These are phyloP conservation scores for Lucilia cuprina DNA, from an alignment of 1,140 invertebrate genomes.

Conservation along the genomic window DNA sequence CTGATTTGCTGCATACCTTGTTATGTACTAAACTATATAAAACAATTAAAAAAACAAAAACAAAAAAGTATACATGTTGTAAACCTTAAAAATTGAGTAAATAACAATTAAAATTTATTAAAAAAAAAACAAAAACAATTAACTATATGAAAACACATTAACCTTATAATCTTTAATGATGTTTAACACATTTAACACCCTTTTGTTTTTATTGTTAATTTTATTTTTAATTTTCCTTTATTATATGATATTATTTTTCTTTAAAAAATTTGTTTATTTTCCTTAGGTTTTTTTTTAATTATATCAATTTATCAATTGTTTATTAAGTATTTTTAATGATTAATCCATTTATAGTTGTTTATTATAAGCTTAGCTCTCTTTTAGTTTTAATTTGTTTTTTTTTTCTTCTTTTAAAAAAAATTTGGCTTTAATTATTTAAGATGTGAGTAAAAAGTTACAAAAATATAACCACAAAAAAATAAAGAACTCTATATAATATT, in stretches of 20 bases:
- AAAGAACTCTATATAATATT: not conserved
- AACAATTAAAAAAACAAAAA: not conserved
- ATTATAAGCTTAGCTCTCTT: slow-evolving; percentile 15
- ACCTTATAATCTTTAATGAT: not conserved
- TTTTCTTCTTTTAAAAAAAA: not conserved
- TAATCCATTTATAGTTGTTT: not conserved
- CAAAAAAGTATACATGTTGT: not conserved
- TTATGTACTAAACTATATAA: slow-evolving; percentile 24
- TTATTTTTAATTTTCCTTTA: not conserved
- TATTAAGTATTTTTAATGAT: not conserved
- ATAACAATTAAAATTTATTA: not conserved
- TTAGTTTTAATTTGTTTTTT: slow-evolving; percentile 12
- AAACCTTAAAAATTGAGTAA: not conserved
- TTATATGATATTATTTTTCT: not conserved
- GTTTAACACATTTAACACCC: not conserved
- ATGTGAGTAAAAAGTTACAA: not conserved
- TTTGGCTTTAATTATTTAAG: slow-evolving; percentile 32
- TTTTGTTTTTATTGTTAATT: not conserved
- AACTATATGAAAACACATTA: not conserved
- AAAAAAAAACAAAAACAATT: no score
- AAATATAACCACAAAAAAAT: not conserved
- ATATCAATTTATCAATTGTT: not conserved
- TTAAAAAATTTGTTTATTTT: not conserved
- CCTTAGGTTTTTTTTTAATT: not conserved
- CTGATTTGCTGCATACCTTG: slow-evolving; percentile 29